Conservation (phyloP, 1,140 invertebrate species). For the Zaprionus davidi region DNA sequence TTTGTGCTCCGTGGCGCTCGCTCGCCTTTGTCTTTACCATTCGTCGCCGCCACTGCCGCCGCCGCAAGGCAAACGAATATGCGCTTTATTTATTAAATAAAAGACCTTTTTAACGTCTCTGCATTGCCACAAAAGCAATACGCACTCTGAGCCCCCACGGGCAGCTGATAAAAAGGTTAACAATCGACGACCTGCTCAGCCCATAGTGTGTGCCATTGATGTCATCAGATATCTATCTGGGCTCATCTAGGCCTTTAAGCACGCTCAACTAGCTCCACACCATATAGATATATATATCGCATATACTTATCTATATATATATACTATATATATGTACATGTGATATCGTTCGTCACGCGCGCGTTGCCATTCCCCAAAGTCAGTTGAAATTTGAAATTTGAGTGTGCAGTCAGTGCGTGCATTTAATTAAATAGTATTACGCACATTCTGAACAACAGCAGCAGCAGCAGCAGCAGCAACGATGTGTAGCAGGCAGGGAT, state of each 20-base stretch:
- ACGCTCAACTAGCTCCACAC: neutral
- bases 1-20: slow-evolving; percentile 13
- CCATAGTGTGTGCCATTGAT: slow-evolving; percentile 14
- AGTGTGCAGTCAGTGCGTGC: slow-evolving; percentile 35
- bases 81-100: slow-evolving; percentile 77
- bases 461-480: neutral
- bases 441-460: slow-evolving; percentile 12
- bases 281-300: neutral
- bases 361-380: neutral
- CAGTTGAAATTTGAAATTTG: slow-evolving; percentile 30
- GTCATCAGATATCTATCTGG: slow-evolving; percentile 13
- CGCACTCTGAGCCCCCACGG: slow-evolving; percentile 26
- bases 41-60: slow-evolving; percentile 39
- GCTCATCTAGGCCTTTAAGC: neutral
- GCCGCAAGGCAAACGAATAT: slow-evolving; percentile 67
- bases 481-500: neutral
- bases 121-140: slow-evolving; percentile 27
- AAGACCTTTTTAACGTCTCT: slow-evolving; percentile 50
- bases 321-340: neutral
- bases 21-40: slow-evolving; percentile 36
- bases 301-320: neutral
- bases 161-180: slow-evolving; percentile 29
- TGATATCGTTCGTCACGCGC: neutral
- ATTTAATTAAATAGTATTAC: slow-evolving; percentile 53
- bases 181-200: neutral